A percentile compares a stretch with the other conserved stretches of the same genome.
These are phyloP conservation scores for Limonius californicus DNA, from an alignment of 1,140 invertebrate genomes.

Conservation along the genomic window DNA sequence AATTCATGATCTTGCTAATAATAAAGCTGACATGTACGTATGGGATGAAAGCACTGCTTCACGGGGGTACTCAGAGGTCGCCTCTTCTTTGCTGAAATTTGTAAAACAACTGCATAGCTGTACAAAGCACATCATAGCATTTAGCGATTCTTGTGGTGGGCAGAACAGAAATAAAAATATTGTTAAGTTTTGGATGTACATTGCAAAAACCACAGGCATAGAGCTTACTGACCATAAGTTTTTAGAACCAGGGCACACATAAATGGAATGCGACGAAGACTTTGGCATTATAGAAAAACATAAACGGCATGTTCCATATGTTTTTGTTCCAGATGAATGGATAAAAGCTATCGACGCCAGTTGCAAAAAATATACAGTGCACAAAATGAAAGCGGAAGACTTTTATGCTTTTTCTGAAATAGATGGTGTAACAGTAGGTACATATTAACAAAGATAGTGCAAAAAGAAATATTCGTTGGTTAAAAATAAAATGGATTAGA, in stretches of 20 bases:
- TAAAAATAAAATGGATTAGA: too few relatives aligned
- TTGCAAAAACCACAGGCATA: background rate
- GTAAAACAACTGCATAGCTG: background rate
- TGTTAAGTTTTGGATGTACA: background rate
- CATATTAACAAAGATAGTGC: too few relatives aligned
- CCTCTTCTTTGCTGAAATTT: slow-evolving; percentile 13
- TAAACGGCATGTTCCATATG: background rate
- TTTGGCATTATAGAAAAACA: background rate
- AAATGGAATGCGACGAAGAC: background rate
- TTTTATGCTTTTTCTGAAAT: too few relatives aligned
- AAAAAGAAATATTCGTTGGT: too few relatives aligned
- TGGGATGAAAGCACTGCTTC: slow-evolving; percentile 20
- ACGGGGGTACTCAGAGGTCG: slow-evolving; percentile 14
- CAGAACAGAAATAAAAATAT: background rate
- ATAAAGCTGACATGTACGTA: background rate
- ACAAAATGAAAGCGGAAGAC: too few relatives aligned
- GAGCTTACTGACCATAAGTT: background rate
- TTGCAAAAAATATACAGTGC: too few relatives aligned
- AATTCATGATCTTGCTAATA: background rate
- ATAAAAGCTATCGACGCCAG: too few relatives aligned
- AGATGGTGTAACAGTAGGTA: too few relatives aligned
- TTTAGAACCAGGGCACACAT: slow-evolving; percentile 3
- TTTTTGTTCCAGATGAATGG: slow-evolving; percentile 6
- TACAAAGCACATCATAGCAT: background rate
- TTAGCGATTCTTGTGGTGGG: background rate